Conservation (phyloP, 1,140 invertebrate genomes). For the Pseudomyrmex concolor region DNA sequence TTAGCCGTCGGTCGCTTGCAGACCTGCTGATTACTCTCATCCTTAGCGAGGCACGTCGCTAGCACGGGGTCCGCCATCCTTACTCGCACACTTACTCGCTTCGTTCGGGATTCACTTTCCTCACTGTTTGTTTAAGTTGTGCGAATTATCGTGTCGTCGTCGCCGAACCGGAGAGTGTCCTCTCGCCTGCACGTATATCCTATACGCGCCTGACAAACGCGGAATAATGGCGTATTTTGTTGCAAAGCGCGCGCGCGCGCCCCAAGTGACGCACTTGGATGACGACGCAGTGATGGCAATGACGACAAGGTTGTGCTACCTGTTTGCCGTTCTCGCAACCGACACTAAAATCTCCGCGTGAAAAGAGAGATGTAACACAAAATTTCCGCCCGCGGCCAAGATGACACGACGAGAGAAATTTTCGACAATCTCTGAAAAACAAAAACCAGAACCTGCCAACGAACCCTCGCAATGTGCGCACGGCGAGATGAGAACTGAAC, state of each 20-base stretch:
- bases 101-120: constrained; percentile 59
- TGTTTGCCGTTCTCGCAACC: background rate
- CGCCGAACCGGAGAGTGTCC: background rate
- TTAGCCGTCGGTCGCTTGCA: constrained; percentile 73
- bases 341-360: background rate
- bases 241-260: constrained; percentile 4
- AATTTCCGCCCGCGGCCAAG: background rate
- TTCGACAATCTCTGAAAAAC: background rate
- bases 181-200: background rate
- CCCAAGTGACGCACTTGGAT: constrained; percentile 7
- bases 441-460: constrained; percentile 6
- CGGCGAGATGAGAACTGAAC: constrained; percentile 80
- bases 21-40: constrained; percentile 45
- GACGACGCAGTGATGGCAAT: background rate
- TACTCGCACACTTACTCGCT: constrained; percentile 54
- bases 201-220: constrained; percentile 35
- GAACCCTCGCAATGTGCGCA: constrained; percentile 63
- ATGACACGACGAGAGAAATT: constrained; percentile 18
- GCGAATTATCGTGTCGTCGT: background rate
- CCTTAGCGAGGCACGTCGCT: constrained; percentile 64
- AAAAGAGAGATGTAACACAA: background rate
- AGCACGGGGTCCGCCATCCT: constrained; percentile 72
- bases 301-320: background rate
- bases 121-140: constrained; percentile 10
- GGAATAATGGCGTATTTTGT: constrained; percentile 46